Evolutionary conservation across 92 coral and sea anemone genomes (phyloP).

Genomic region (Isaurus tuberculatus): DNA sequence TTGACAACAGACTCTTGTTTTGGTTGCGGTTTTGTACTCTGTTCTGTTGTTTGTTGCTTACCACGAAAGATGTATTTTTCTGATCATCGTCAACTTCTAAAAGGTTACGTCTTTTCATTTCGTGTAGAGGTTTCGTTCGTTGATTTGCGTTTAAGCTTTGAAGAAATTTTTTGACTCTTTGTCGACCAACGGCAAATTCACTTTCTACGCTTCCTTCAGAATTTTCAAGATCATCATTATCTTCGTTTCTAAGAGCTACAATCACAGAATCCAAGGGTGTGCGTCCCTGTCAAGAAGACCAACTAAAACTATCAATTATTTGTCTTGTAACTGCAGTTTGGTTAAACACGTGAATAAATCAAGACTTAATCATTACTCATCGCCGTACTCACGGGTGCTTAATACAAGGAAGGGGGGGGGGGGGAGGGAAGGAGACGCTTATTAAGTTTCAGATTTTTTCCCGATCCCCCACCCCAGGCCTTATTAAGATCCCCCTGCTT

Average conservation of each 20-base stretch:
- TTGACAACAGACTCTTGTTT: not conserved
- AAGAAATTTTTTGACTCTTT: slow-evolving; percentile 72
- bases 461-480: no score
- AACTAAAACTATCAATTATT: not conserved
- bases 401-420: no score
- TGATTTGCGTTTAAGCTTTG: slow-evolving; percentile 35
- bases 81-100: slow-evolving; percentile 42
- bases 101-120: slow-evolving; percentile 68
- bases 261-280: slow-evolving; percentile 85
- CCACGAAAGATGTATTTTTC: not conserved
- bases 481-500: no score
- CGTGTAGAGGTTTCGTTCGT: slow-evolving; percentile 26
- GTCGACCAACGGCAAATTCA: slow-evolving; percentile 64
- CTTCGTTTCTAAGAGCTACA: slow-evolving; percentile 61
- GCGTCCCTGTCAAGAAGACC: slow-evolving; percentile 65
- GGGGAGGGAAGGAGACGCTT: no score
- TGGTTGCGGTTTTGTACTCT: slow-evolving; percentile 14
- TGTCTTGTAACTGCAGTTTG: not conserved
- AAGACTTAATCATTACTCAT: no score
- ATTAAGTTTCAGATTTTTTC: no score
- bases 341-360: no score
- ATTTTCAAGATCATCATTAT: slow-evolving; percentile 56
- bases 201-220: slow-evolving; percentile 56
- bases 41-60: slow-evolving; percentile 17
- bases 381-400: no score